These are phyloP conservation scores for Caiman crocodilus DNA, from an alignment of 2,797 vertebrate genomes.

Conservation along the genomic window DNA sequence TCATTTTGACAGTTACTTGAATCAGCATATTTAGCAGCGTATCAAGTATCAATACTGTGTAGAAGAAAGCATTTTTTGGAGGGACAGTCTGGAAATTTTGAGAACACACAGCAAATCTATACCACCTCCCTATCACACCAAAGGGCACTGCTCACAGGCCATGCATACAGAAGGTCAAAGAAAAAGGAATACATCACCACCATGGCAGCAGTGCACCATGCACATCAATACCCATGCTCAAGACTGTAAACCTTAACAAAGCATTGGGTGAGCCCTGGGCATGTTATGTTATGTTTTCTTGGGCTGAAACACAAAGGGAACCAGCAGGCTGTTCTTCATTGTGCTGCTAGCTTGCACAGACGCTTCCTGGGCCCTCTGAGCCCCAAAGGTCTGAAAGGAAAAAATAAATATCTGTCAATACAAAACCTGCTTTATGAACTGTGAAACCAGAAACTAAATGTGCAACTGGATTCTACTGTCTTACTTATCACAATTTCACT, in stretches of 20 bases:
- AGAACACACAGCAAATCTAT: too few relatives aligned
- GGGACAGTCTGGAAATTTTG: neutral
- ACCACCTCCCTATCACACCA: too few relatives aligned
- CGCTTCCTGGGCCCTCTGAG: slow-evolving; percentile 1
- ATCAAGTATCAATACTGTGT: neutral
- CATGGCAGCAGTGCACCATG: too few relatives aligned
- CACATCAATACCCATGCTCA: too few relatives aligned
- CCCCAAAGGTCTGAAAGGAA: slow-evolving; percentile 60
- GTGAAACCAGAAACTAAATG: slow-evolving; percentile 60
- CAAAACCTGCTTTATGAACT: slow-evolving; percentile 61
- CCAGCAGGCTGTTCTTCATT: too few relatives aligned
- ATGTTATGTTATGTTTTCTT: too few relatives aligned
- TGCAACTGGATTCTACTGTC: slow-evolving; percentile 54
- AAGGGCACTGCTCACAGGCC: too few relatives aligned
- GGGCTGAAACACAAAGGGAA: too few relatives aligned
- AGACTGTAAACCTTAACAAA: too few relatives aligned
- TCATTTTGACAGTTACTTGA: neutral
- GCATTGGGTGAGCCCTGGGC: too few relatives aligned
- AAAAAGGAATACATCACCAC: too few relatives aligned
- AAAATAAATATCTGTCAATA: slow-evolving; percentile 59
- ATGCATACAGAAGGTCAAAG: too few relatives aligned
- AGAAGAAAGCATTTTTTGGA: neutral
- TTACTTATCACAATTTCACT: slow-evolving; percentile 67
- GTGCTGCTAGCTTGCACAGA: slow-evolving; percentile 17
- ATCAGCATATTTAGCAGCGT: neutral